These are phyloP conservation scores for Gorsachius magnificus DNA, from an alignment of 2,797 vertebrate genomes.

Conservation along the genomic window DNA sequence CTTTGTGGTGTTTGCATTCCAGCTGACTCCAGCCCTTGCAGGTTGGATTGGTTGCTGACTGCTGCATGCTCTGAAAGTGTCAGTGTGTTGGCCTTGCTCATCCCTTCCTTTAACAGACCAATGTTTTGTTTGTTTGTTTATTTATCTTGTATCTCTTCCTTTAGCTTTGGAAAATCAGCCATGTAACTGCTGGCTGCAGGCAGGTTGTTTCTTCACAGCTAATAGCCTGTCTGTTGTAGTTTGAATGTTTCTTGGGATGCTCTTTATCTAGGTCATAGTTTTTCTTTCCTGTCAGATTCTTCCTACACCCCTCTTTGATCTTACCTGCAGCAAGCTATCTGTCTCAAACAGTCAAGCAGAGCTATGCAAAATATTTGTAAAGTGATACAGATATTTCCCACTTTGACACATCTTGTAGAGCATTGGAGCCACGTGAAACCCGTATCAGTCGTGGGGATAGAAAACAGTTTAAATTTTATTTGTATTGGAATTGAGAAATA, in stretches of 20 bases:
- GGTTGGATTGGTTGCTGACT: background rate
- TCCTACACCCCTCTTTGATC: background rate
- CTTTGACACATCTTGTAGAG: background rate
- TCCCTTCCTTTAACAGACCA: background rate
- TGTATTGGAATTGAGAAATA: background rate
- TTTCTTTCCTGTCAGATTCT: conserved; percentile 8
- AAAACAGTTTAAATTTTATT: background rate
- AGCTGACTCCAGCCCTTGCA: background rate
- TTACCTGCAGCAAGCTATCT: background rate
- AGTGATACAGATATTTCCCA: background rate
- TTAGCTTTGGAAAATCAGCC: background rate
- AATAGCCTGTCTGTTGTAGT: background rate
- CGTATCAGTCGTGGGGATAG: background rate
- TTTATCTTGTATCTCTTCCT: background rate
- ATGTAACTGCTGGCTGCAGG: background rate
- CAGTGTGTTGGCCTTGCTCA: background rate
- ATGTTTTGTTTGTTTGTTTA: background rate
- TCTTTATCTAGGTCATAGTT: background rate
- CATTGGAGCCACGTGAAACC: background rate
- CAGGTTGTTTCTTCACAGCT: background rate
- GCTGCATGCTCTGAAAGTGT: background rate
- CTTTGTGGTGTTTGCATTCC: background rate
- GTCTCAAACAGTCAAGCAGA: background rate
- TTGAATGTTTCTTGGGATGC: conserved; percentile 1
- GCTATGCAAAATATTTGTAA: background rate